Evolutionary conservation across 2,797 vertebrate genomes (phyloP).

Genomic region (Scyliorhinus canicula): DNA sequence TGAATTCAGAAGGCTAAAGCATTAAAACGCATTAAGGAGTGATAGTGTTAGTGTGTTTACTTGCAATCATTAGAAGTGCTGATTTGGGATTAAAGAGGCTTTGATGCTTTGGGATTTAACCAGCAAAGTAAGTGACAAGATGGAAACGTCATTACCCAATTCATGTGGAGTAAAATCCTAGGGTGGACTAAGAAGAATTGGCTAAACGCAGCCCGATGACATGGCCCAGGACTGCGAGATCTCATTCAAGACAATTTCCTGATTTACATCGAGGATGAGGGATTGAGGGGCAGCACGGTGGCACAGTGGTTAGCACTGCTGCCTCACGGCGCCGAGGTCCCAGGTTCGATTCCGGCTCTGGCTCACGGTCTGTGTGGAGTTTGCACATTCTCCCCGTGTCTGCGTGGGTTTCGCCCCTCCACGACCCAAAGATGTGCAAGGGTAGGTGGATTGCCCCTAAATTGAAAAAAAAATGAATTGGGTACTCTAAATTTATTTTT

Average conservation of each 20-base stretch:
- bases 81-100: not conserved
- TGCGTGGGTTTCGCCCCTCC: too few relatives aligned
- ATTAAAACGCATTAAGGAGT: not conserved
- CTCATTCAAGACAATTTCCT: not conserved
- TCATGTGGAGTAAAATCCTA: not conserved
- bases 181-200: not conserved
- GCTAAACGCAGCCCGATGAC: not conserved
- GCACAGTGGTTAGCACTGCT: too few relatives aligned
- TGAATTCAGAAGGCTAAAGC: slow-evolving; percentile 17
- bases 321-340: too few relatives aligned
- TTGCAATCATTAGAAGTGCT: not conserved
- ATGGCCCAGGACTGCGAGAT: not conserved
- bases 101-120: not conserved
- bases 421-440: too few relatives aligned
- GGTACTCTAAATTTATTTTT: too few relatives aligned
- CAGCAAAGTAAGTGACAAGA: not conserved
- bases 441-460: too few relatives aligned
- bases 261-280: not conserved
- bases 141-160: not conserved
- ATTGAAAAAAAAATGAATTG: too few relatives aligned
- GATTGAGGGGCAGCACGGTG: too few relatives aligned
- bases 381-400: too few relatives aligned
- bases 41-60: not conserved
- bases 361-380: too few relatives aligned
- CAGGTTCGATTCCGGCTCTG: too few relatives aligned